Evolutionary conservation across 1,140 invertebrate species (phyloP).

Genomic region (Papilio dardanus): DNA sequence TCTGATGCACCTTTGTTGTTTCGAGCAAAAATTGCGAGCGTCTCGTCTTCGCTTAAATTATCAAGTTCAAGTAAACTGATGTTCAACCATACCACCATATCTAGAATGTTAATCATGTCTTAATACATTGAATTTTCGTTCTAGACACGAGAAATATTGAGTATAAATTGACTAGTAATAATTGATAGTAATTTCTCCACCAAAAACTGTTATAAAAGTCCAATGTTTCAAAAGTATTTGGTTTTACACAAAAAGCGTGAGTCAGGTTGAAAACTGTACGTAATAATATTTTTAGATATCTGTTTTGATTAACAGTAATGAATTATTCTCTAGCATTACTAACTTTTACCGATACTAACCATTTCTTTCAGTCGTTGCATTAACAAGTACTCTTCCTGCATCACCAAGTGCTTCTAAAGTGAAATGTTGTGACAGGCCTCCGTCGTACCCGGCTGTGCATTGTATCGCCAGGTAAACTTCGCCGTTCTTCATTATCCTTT

Average conservation of each 20-base stretch:
- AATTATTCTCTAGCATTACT: background rate
- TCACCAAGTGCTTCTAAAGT: slow-evolving; percentile 89
- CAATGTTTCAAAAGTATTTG: too few relatives aligned
- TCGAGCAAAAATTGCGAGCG: slow-evolving; percentile 62
- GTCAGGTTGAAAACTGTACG: too few relatives aligned
- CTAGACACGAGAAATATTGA: too few relatives aligned
- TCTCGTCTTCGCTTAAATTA: slow-evolving; percentile 57
- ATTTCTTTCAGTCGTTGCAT: slow-evolving; percentile 54
- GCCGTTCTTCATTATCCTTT: slow-evolving; percentile 85
- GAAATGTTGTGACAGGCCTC: slow-evolving; percentile 92
- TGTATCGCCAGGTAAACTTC: slow-evolving; percentile 86
- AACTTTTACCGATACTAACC: slow-evolving; percentile 50
- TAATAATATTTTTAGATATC: background rate
- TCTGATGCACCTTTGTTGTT: slow-evolving; percentile 74
- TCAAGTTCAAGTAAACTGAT: slow-evolving; percentile 67
- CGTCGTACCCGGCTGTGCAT: slow-evolving; percentile 91
- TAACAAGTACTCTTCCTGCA: slow-evolving; percentile 54
- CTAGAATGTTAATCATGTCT: slow-evolving; percentile 42
- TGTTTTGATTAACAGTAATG: background rate
- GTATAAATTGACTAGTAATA: too few relatives aligned
- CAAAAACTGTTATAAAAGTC: too few relatives aligned
- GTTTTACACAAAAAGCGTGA: too few relatives aligned
- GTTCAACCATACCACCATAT: slow-evolving; percentile 69
- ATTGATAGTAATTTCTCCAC: too few relatives aligned
- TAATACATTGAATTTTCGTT: too few relatives aligned